These are phyloP conservation scores for Raja brachyura DNA, from an alignment of 2,113 vertebrate species.

Conservation along the genomic window DNA sequence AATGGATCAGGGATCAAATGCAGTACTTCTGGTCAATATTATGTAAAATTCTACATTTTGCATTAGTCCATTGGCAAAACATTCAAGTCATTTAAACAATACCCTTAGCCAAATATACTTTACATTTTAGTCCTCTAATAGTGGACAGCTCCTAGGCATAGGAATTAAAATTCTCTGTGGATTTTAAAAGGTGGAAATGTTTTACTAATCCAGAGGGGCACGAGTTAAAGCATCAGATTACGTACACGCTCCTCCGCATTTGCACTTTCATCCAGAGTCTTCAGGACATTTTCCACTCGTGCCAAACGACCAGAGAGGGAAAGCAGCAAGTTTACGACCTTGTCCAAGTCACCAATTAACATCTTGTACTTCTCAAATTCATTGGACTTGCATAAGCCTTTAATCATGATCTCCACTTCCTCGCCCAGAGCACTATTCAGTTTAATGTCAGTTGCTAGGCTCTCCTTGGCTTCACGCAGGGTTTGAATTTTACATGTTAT, in stretches of 20 bases:
- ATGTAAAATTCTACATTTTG: too few relatives aligned
- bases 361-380: conserved; percentile 91
- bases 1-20: neutral
- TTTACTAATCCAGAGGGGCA: neutral
- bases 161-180: neutral
- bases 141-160: neutral
- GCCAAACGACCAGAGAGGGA: conserved; percentile 85
- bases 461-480: conserved; percentile 72
- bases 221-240: neutral
- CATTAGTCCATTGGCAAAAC: too few relatives aligned
- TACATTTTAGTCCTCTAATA: too few relatives aligned
- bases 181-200: too few relatives aligned
- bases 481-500: conserved; percentile 67
- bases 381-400: conserved; percentile 73
- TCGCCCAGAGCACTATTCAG: conserved; percentile 66
- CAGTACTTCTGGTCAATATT: neutral
- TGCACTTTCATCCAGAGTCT: conserved; percentile 57
- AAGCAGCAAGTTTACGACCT: conserved; percentile 87
- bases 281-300: conserved; percentile 74
- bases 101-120: neutral
- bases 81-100: neutral
- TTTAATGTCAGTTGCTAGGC: conserved; percentile 67
- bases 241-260: conserved; percentile 74
- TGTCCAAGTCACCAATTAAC: conserved; percentile 91
- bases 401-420: conserved; percentile 68